Evolutionary conservation across 2,113 vertebrate species (phyloP).

Genomic region (Solea solea): DNA sequence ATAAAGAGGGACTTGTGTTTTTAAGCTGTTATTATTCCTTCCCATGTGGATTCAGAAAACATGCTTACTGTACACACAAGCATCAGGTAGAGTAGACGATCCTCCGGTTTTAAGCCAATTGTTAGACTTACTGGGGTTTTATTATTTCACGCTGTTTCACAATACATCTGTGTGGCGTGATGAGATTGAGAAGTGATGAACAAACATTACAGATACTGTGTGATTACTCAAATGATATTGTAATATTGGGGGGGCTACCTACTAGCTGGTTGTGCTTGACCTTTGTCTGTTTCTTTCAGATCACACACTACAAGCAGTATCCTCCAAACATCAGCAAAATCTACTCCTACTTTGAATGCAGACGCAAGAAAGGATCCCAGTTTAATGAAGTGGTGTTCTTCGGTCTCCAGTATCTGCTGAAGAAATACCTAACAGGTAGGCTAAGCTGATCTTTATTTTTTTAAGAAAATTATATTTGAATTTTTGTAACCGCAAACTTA

Average conservation of each 20-base stretch:
- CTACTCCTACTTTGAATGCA: conserved; percentile 84
- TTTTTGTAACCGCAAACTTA: too few relatives aligned
- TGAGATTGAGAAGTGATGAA: not conserved
- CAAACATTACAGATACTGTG: not conserved
- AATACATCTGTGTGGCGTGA: not conserved
- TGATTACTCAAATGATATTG: not conserved
- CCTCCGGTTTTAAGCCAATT: not conserved
- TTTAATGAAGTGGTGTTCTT: conserved; percentile 82
- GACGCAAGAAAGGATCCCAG: conserved; percentile 71
- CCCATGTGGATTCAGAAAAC: not conserved
- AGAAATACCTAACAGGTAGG: conserved; percentile 81
- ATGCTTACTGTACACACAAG: conserved; percentile 22
- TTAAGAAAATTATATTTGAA: too few relatives aligned
- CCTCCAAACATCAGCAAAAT: conserved; percentile 80
- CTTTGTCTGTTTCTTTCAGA: conserved; percentile 54
- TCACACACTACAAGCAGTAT: conserved; percentile 84
- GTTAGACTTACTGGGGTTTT: not conserved
- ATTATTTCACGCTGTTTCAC: not conserved
- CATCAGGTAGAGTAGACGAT: conserved; percentile 9
- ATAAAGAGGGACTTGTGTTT: conserved; percentile 40
- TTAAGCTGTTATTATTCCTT: conserved; percentile 3
- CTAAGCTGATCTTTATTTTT: not conserved
- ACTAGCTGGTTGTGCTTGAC: not conserved
- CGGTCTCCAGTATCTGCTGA: conserved; percentile 81
- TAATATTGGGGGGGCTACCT: not conserved